Evolutionary conservation across 2,888 invertebrate genomes (phyloP).

Genomic region (Brassicogethes aeneus): DNA sequence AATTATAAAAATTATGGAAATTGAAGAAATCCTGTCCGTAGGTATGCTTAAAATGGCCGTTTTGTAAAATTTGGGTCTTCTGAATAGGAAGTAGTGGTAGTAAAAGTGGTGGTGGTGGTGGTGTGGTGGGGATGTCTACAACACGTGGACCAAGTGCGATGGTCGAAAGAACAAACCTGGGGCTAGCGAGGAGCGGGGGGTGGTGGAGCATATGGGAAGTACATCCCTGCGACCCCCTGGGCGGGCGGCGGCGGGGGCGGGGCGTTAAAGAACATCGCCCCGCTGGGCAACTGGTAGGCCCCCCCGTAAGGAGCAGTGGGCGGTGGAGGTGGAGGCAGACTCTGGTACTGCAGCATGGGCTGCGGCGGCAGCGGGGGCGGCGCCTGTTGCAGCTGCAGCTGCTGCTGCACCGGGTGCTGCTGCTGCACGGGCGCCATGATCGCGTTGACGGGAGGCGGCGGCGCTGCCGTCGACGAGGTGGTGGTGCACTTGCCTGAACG

Average conservation of each 20-base stretch:
- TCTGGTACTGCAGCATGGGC: conserved; percentile 13
- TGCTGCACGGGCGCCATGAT: background rate
- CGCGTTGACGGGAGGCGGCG: conserved; percentile 6
- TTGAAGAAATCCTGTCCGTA: too few species aligned
- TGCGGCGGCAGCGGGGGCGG: conserved; percentile 12
- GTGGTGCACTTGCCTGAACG: conserved; percentile 3
- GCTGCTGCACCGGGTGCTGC: conserved; percentile 8
- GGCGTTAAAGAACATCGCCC: conserved; percentile 33
- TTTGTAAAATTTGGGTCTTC: too few species aligned
- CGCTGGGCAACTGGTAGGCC: conserved; percentile 32
- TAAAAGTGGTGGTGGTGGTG: too few species aligned
- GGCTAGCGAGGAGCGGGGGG: conserved; percentile 31
- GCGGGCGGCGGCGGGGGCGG: conserved; percentile 30
- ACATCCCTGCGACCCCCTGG: conserved; percentile 22
- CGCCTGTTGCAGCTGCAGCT: conserved; percentile 9
- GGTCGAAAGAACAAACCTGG: background rate
- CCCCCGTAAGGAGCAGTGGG: conserved; percentile 22
- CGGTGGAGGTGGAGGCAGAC: conserved; percentile 30
- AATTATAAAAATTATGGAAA: too few species aligned
- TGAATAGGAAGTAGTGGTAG: too few species aligned
- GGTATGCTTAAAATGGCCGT: too few species aligned
- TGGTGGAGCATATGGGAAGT: conserved; percentile 31
- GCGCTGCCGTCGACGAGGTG: conserved; percentile 2
- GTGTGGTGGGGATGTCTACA: too few species aligned
- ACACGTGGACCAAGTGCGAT: too few species aligned